Percentiles rank a stretch among this genome's conserved stretches.
Evolutionary conservation across 2,797 vertebrate genomes (phyloP).

Genomic region (Hoplostethus mediterraneus): DNA sequence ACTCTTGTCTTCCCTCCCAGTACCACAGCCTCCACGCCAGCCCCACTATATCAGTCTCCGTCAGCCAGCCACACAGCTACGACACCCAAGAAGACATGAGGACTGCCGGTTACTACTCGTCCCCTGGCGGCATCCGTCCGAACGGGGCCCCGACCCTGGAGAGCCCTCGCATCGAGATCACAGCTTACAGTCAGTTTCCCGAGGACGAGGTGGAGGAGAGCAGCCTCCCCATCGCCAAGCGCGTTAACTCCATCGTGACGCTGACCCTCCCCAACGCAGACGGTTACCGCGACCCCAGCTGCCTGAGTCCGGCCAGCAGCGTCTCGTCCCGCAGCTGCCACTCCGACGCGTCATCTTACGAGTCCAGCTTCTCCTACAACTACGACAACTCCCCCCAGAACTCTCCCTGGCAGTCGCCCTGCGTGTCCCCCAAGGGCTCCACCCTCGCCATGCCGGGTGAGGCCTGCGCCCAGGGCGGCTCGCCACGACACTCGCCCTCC

Average conservation of each 20-base stretch:
- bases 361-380: conserved; percentile 94
- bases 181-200: conserved; percentile 92
- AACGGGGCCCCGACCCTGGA: conserved; percentile 91
- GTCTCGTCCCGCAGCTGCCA: conserved; percentile 96
- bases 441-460: conserved; percentile 79
- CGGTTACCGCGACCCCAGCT: conserved; percentile 93
- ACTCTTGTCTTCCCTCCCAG: conserved; percentile 87
- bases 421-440: conserved; percentile 94
- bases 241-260: conserved; percentile 90
- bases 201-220: conserved; percentile 89
- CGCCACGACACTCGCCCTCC: conserved; percentile 91
- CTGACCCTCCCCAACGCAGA: conserved; percentile 92
- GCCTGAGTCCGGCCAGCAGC: conserved; percentile 97
- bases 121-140: conserved; percentile 80
- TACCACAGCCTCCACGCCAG: conserved; percentile 92
- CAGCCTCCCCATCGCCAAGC: conserved; percentile 82
- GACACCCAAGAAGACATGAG: conserved; percentile 85
- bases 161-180: conserved; percentile 98
- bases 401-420: conserved; percentile 97
- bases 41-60: conserved; percentile 85
- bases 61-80: conserved; percentile 86
- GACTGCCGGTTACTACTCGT: conserved; percentile 85
- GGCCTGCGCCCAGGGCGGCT: conserved; percentile 85
- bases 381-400: conserved; percentile 95
- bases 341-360: conserved; percentile 95